phyloP scores from a whole-genome alignment of 2,888 invertebrate species.

The Bruchidius siliquastri region DNA sequence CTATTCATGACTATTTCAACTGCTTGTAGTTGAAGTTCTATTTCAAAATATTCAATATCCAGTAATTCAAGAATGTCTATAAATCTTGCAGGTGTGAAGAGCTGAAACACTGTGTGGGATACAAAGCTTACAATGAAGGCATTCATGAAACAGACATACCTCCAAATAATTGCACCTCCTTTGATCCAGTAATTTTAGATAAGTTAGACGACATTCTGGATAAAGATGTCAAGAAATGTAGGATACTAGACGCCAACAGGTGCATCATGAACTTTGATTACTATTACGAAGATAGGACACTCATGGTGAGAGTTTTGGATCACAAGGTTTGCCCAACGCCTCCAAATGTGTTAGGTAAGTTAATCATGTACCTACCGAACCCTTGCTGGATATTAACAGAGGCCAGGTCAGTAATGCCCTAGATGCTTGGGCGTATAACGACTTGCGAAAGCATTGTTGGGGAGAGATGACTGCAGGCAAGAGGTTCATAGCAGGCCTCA shows the following conservation, averaged over 20 bases:
- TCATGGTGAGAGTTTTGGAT: constrained; percentile 48
- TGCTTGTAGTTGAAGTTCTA: no score
- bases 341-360: constrained; percentile 47
- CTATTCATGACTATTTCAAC: no score
- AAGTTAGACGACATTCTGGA: constrained; percentile 9
- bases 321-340: constrained; percentile 44
- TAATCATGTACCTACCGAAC: no score
- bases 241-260: constrained; percentile 42
- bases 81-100: constrained; percentile 54
- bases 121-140: constrained; percentile 52
- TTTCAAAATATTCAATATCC: no score
- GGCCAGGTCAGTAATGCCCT: no score
- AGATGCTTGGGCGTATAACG: no score
- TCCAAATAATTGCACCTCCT: constrained; percentile 35
- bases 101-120: constrained; percentile 67
- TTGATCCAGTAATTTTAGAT: constrained; percentile 36
- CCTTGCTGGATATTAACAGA: no score
- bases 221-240: constrained; percentile 43
- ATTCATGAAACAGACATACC: constrained; percentile 25
- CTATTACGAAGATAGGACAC: constrained; percentile 37
- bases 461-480: no score
- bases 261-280: constrained; percentile 51
- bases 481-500: no score
- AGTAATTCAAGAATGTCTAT: not conserved
- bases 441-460: no score